Conservation (phyloP, 2,113 vertebrate genomes). For the Crotalus tigris region DNA sequence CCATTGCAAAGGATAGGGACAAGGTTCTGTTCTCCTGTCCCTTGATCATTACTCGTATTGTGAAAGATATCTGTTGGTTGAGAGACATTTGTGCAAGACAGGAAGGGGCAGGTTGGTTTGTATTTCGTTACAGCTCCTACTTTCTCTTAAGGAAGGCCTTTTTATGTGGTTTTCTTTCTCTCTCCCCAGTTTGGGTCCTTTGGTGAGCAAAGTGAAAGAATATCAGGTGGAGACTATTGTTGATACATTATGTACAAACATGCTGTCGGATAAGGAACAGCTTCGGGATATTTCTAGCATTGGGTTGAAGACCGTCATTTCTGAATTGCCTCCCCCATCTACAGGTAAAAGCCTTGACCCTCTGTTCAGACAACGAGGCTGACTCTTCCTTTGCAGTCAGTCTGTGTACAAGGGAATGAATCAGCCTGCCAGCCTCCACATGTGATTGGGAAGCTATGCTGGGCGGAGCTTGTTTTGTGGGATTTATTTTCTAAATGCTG, state of each 20-base stretch:
- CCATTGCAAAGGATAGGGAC: background rate
- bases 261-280: constrained; percentile 92
- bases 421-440: background rate
- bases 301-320: constrained; percentile 89
- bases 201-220: constrained; percentile 94
- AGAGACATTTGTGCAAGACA: background rate
- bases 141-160: background rate
- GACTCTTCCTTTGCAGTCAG: no score
- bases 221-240: constrained; percentile 94
- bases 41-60: background rate
- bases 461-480: background rate
- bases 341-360: constrained; percentile 69
- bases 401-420: fast-evolving
- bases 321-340: constrained; percentile 81
- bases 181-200: constrained; percentile 81
- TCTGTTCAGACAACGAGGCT: background rate
- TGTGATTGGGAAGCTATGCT: background rate
- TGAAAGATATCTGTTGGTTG: background rate
- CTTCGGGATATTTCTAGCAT: constrained; percentile 94
- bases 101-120: background rate
- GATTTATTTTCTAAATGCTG: background rate
- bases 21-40: background rate
- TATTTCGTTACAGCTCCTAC: background rate
- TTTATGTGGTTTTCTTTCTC: background rate
- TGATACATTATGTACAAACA: constrained; percentile 89